These are phyloP conservation scores for Nomada hirtipes DNA, from an alignment of 2,888 invertebrate species.

Conservation along the genomic window DNA sequence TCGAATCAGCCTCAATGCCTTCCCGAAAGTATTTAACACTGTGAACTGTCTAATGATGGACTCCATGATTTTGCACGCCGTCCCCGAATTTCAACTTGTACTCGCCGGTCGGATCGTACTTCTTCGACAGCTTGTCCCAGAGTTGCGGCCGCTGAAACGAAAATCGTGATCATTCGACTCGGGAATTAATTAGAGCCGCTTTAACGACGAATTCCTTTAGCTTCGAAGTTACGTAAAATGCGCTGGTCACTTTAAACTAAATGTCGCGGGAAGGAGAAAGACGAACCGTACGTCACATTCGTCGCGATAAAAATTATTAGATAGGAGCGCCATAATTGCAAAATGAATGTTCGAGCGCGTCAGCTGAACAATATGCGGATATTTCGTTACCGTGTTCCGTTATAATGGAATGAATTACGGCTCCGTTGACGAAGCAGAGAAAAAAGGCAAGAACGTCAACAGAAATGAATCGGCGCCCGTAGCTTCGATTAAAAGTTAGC, in stretches of 20 bases:
- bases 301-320: not conserved
- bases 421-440: not conserved
- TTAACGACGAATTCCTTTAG: not conserved
- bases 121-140: constrained; percentile 88
- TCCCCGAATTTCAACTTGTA: constrained; percentile 89
- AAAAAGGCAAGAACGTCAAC: constrained; percentile 16
- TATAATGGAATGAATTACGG: constrained; percentile 6
- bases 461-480: not conserved
- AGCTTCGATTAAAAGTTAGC: constrained; percentile 35
- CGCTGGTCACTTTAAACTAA: not conserved
- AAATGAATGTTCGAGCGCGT: not conserved
- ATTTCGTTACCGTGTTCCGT: not conserved
- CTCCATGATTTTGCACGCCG: constrained; percentile 83
- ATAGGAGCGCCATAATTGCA: too few relatives aligned
- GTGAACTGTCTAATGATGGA: constrained; percentile 59
- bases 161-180: constrained; percentile 9
- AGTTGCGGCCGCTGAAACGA: constrained; percentile 83
- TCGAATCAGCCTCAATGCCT: not conserved
- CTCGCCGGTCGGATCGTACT: constrained; percentile 89
- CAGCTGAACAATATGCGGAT: too few relatives aligned
- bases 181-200: not conserved
- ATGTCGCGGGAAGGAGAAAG: not conserved
- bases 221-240: not conserved
- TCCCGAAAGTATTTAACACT: not conserved
- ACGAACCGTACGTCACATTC: not conserved